Evolutionary conservation across 2,888 invertebrate species (phyloP).

Genomic region (Scaptomyza polygonia): DNA sequence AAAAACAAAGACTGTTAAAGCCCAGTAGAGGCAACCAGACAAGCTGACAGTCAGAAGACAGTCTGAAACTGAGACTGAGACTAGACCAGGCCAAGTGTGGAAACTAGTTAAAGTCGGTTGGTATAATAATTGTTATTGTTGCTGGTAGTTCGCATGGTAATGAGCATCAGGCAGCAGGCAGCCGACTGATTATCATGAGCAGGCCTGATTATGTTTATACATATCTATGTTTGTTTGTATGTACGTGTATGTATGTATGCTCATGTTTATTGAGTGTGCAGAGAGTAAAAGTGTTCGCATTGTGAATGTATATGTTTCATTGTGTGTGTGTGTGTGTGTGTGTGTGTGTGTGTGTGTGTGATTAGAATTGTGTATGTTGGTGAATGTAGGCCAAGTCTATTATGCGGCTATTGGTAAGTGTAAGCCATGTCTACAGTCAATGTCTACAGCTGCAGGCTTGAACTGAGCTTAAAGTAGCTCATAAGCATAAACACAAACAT

Average conservation of each 20-base stretch:
- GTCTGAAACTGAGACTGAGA: slow-evolving; percentile 39
- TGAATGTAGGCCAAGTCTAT: slow-evolving; percentile 74
- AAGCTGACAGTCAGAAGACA: slow-evolving; percentile 1
- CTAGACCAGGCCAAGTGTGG: slow-evolving; percentile 80
- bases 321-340: too few species aligned
- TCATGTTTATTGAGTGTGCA: slow-evolving; percentile 49
- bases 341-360: slow-evolving; percentile 29
- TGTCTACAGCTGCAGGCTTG: slow-evolving; percentile 39
- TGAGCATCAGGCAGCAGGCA: slow-evolving; percentile 59
- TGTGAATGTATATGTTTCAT: slow-evolving; percentile 41
- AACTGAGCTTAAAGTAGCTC: slow-evolving; percentile 29
- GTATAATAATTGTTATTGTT: slow-evolving; percentile 73
- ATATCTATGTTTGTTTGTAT: slow-evolving; percentile 14
- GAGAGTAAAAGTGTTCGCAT: slow-evolving; percentile 76
- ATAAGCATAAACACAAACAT: slow-evolving; percentile 20
- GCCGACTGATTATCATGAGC: slow-evolving; percentile 75
- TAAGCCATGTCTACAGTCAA: slow-evolving; percentile 38
- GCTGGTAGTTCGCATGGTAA: slow-evolving; percentile 71
- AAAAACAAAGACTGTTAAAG: slow-evolving; percentile 37
- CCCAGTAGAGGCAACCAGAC: slow-evolving; percentile 27
- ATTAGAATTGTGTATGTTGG: slow-evolving; percentile 53
- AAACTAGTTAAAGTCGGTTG: slow-evolving; percentile 74
- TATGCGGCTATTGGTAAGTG: slow-evolving; percentile 59
- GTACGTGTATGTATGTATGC: slow-evolving; percentile 2
- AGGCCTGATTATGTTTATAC: slow-evolving; percentile 75